Percentiles rank a stretch among this genome's conserved stretches.
Evolutionary conservation across 2,888 invertebrate genomes (phyloP).

Genomic region (Philereme vetulata): DNA sequence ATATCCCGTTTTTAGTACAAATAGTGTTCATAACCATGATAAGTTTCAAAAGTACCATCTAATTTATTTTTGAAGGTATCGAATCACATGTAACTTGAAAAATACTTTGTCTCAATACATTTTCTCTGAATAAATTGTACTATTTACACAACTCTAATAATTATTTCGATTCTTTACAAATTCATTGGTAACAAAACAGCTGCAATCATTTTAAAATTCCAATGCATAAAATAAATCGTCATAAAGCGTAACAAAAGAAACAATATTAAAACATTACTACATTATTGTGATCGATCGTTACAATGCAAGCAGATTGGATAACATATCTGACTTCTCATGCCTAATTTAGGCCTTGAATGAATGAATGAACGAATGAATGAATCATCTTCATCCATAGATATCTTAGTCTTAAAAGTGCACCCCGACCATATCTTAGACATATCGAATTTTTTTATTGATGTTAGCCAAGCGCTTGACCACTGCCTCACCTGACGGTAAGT

Average conservation of each 20-base stretch:
- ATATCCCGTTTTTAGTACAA: too few relatives aligned
- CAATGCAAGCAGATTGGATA: constrained; percentile 23
- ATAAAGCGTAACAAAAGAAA: constrained; percentile 62
- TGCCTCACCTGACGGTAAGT: too few relatives aligned
- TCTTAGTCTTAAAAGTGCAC: too few relatives aligned
- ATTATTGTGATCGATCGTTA: constrained; percentile 53
- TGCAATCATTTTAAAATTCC: constrained; percentile 52
- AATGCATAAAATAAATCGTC: constrained; percentile 58
- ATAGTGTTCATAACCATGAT: too few relatives aligned
- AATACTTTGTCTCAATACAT: too few relatives aligned
- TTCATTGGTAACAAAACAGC: constrained; percentile 76
- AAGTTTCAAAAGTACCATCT: constrained; percentile 63
- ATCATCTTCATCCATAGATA: too few relatives aligned
- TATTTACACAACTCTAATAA: constrained; percentile 69
- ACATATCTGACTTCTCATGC: constrained; percentile 6
- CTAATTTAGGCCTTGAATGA: too few relatives aligned
- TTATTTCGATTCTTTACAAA: constrained; percentile 53
- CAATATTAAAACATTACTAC: constrained; percentile 43
- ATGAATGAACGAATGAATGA: too few relatives aligned
- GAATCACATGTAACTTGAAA: constrained; percentile 41
- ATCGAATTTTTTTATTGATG: too few relatives aligned
- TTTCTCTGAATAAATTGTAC: constrained; percentile 61
- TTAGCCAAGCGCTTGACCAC: too few relatives aligned
- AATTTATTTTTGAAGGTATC: constrained; percentile 57
- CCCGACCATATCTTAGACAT: too few relatives aligned